Base-by-base conservation (phyloP, 1,140 invertebrate species). In the Procambarus virginalis region DNA sequence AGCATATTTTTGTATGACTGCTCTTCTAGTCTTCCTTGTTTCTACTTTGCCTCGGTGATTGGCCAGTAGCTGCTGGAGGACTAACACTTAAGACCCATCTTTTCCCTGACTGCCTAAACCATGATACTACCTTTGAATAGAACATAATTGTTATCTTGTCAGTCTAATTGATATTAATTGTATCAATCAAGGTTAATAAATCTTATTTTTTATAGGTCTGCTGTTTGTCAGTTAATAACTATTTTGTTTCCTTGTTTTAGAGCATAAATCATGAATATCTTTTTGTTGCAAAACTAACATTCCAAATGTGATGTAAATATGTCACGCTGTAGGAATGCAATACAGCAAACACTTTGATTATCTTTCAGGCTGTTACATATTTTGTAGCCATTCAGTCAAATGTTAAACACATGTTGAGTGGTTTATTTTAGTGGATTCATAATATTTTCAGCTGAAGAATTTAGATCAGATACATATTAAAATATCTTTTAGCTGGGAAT, bases 1-100 rank as follows among this genome's bases (percentile, higher is more conserved):
- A 89, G 75, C 73, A 89, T 89, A 89, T 89, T 89, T 89, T 89
- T 89, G 82, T 89, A 89, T 84, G 68, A 89, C 88, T 89, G 80
- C 68, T 83, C 75, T 89, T 84, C 88, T 89, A 89, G 88, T 89
- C 88, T 89, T 89, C 88, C 88, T 89, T 89, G 49, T 89, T 77
- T 89, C 83, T 55, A 12, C 20, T 84, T 84, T 84, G 20, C 68
- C 60, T 87, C 81, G 60, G 77, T 87, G 86, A 87, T 80, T 84
- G 82, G 77, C 79, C 79, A 87, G 78, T 55, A 87, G n/a, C 64
- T 80, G 22, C 2, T 45, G 64, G 78, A 64, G 51, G 60, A n/a
- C 78, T 22, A 87, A 79, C n/a, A 68, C 34, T 9, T 79, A 70
- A 45, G 60, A 34, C 20, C 10, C 78, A 73, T 34, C 46, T 55